Percentiles rank a stretch among this genome's conserved stretches.
phyloP scores from a whole-genome alignment of 2,113 vertebrate genomes.

The Colinus virginianus region DNA sequence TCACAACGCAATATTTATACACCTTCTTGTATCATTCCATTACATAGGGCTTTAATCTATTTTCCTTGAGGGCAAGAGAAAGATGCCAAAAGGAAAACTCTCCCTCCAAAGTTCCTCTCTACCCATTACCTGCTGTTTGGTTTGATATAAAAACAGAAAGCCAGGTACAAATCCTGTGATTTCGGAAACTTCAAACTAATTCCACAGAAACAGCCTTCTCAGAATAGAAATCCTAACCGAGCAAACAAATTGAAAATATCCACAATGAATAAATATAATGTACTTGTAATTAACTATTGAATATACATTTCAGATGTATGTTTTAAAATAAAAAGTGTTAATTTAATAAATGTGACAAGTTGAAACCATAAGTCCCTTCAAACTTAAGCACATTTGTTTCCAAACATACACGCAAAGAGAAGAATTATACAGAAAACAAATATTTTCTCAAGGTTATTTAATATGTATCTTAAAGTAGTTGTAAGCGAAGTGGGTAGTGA shows the following conservation, averaged over 20 bases:
- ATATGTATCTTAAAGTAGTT: background rate
- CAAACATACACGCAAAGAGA: constrained; percentile 62
- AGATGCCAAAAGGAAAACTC: background rate
- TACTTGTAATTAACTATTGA: constrained; percentile 9
- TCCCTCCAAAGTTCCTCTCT: background rate
- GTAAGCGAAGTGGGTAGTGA: background rate
- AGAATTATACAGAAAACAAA: constrained; percentile 63
- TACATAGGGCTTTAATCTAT: constrained; percentile 12
- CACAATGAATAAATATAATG: constrained; percentile 28
- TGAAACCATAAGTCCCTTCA: constrained; percentile 61
- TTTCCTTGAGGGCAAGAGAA: background rate
- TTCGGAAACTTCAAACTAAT: constrained; percentile 9
- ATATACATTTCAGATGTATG: background rate
- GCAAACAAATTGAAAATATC: constrained; percentile 15
- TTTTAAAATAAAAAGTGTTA: constrained; percentile 33
- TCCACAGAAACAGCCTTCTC: constrained; percentile 30
- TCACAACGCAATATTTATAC: constrained; percentile 36
- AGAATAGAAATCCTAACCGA: constrained; percentile 44
- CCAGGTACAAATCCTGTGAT: background rate
- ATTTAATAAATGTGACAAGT: constrained; percentile 63
- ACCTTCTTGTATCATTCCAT: background rate
- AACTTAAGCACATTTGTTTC: constrained; percentile 71
- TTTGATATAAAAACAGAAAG: background rate
- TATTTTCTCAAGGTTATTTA: constrained; percentile 51
- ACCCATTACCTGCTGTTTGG: background rate